A percentile compares a stretch with the other conserved stretches of the same genome.
Conservation (phyloP, 2,113 vertebrate species). For the Oceanodroma tethys region DNA sequence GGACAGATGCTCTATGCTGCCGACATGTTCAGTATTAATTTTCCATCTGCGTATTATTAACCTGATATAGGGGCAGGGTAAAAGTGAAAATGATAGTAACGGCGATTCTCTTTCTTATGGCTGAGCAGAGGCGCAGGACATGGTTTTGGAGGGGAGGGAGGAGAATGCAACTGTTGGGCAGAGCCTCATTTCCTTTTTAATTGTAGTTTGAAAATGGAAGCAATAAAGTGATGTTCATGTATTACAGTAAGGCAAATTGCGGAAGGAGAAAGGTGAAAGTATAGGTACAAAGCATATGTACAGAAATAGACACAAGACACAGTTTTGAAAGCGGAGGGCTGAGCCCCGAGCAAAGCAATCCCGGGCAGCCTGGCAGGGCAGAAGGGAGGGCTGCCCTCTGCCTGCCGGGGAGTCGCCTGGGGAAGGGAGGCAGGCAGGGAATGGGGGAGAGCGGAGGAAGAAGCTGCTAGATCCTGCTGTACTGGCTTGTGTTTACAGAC, state of each 20-base stretch:
- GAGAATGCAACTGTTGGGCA: neutral
- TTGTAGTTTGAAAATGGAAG: neutral
- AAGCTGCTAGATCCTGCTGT: neutral
- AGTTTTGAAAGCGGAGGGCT: neutral
- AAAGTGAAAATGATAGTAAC: neutral
- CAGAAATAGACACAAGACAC: neutral
- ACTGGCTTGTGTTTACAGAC: neutral
- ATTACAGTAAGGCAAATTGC: neutral
- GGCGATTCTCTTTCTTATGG: neutral
- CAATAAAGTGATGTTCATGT: neutral
- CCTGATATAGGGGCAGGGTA: neutral
- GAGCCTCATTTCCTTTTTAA: neutral
- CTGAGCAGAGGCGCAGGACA: neutral
- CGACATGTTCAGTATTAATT: neutral
- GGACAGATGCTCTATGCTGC: neutral
- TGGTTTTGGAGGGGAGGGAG: neutral
- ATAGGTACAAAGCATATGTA: neutral
- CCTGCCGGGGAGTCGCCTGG: fast-evolving
- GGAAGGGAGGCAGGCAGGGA: neutral
- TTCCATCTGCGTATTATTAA: neutral
- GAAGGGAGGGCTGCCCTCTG: neutral
- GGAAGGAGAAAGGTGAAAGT: neutral
- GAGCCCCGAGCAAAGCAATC: neutral
- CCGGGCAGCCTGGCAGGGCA: neutral
- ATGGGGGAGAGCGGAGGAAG: neutral